A percentile compares a stretch with the other conserved stretches of the same genome.
Evolutionary conservation across 2,797 vertebrate genomes (phyloP).

Genomic region (Malacoraja senta): DNA sequence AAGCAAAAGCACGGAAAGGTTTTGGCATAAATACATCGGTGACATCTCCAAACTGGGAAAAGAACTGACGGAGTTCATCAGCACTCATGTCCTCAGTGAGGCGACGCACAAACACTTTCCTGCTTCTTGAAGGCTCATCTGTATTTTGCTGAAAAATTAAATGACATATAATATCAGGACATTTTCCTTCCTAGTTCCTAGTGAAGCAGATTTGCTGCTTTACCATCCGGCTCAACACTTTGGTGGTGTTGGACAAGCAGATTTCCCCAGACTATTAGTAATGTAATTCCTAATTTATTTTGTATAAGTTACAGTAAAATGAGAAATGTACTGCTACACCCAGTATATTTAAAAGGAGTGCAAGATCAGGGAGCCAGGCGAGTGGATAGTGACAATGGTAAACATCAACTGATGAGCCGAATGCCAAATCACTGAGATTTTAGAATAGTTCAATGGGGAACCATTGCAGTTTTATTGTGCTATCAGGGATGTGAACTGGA

Average conservation of each 20-base stretch:
- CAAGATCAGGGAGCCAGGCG: too few relatives aligned
- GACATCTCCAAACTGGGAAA: constrained; percentile 94
- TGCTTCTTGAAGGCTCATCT: constrained; percentile 88
- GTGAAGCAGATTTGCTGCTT: not conserved
- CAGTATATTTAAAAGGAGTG: too few relatives aligned
- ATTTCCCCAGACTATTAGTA: not conserved
- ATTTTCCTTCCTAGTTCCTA: not conserved
- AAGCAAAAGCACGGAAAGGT: constrained; percentile 93
- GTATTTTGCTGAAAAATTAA: constrained; percentile 65
- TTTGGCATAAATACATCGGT: constrained; percentile 98
- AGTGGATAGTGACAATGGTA: too few relatives aligned
- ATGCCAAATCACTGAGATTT: too few relatives aligned
- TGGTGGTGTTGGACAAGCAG: not conserved
- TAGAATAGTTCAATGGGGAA: too few relatives aligned
- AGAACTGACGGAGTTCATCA: constrained; percentile 89
- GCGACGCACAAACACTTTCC: constrained; percentile 95
- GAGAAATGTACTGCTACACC: too few relatives aligned
- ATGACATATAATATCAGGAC: not conserved
- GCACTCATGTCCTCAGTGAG: constrained; percentile 94
- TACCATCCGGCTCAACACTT: not conserved
- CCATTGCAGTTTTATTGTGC: too few relatives aligned
- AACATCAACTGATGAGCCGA: too few relatives aligned
- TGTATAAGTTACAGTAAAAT: not conserved
- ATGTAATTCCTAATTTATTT: not conserved
- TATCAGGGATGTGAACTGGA: too few relatives aligned